Evolutionary conservation across 1,140 invertebrate species (phyloP), one percentile per base, ranked within the genome.

Genomic region (Delia radicum): DNA sequence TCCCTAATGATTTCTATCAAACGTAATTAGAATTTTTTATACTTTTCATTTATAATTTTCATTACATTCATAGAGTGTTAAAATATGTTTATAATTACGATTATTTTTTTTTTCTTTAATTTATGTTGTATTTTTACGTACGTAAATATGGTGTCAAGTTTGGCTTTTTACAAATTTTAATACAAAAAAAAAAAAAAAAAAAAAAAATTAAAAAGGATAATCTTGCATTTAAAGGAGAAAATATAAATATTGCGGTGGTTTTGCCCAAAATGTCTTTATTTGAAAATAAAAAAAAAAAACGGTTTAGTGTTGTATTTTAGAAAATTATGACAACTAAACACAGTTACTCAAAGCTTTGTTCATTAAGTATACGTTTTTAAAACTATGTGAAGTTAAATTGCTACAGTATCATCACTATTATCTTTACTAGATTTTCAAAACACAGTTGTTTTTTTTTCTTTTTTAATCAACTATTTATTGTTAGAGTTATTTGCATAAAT

Each of bases 71-170:
- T 55, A 55, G 48, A 55, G 48, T 55, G 48, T 55, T 55, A 21
- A 21, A n/a, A 42, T 42, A 10, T 33, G 13, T n/a, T n/a, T 33
- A 33, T 33, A 33, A 33, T n/a, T n/a, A n/a, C n/a, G n/a, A 42
- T 0, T 10, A 15, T 42, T 42, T 42, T 13, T 3, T 42, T 42
- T 37, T 42, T 42, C 6, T 5, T 42, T 42, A 10, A 13, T 5
- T 42, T 13, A 42, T 42, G 37, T 42, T 42, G 33, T 33, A 8
- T 13, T 42, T 42, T 8, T n/a, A n/a, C n/a, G 12, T 42, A 10
- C 37, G 37, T 69, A 33, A 69, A 21, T 69, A 69, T 69, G 65
- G 65, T 69, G 65, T 33, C 65, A 69, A 69, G 65, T 69, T 69
- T 69, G 65, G 65, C 65, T 69, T 21, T 1, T 55, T 55, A 55